Base-by-base conservation (phyloP, 1,140 invertebrate species). In the Gryllus bimaculatus region DNA sequence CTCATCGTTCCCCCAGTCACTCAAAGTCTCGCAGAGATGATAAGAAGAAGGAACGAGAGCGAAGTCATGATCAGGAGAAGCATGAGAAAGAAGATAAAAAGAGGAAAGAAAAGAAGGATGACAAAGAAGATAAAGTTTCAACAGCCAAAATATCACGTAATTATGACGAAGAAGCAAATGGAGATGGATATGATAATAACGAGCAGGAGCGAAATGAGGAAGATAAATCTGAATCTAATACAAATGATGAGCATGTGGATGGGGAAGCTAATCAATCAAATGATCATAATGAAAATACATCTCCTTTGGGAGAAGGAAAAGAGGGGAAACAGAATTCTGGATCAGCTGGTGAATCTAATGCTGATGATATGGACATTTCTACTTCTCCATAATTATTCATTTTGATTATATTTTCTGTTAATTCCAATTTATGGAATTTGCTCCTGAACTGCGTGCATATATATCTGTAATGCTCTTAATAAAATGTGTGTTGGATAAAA, bases 361-460 rank as follows among this genome's bases (percentile, higher is more conserved):
- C 88, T 47, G 88, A 89, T 83, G 89, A 89, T 83, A 90, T 90
- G 89, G 89, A 90, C 83, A 89, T 90, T 82, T 89, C 89, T 21
- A 82, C 82, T 47, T 83, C 82, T 77, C 82, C 82, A 49, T 82
- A 76, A 78, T 39, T 39, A 39, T 39, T 39, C 26, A 39, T 39
- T 39, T 39, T 39, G 26, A 39, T 39, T 1, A 39, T 39, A 39
- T 39, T 39, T 5, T 39, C 26, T 39, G 26, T 39, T 39, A 39
- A 39, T 39, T 39, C 26, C 26, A 39, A 39, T 39, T 39, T 39
- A 39, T 39, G 26, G 26, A 39, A 39, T 39, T 39, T 39, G 26
- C 26, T 39, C 26, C 26, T 39, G 26, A 39, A 39, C 26, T 2
- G 26, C 5, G 26, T 39, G 26, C 26, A 39, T 39, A 39, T 39